Conservation (phyloP, 2,797 vertebrate species). For the Malacoraja senta region DNA sequence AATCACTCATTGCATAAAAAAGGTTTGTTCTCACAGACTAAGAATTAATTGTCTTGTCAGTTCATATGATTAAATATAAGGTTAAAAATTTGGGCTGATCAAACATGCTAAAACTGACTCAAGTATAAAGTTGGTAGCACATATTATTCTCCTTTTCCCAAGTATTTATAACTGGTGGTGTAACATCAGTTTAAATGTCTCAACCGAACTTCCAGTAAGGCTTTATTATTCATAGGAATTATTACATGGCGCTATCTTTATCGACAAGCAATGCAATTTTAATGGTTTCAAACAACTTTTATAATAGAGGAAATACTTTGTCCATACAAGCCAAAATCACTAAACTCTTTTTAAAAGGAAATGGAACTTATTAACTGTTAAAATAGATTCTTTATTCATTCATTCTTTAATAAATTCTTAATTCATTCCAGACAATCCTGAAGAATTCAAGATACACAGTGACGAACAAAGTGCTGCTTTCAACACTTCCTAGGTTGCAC, state of each 20-base stretch:
- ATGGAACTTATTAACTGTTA: neutral
- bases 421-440: neutral
- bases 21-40: neutral
- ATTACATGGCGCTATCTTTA: constrained; percentile 9
- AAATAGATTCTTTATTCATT: neutral
- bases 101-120: neutral
- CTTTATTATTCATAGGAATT: constrained; percentile 6
- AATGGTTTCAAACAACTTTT: constrained; percentile 30
- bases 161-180: neutral
- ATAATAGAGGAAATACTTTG: constrained; percentile 19
- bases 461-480: neutral
- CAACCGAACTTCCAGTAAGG: constrained; percentile 20
- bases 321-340: neutral
- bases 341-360: constrained; percentile 9
- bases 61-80: neutral
- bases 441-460: neutral
- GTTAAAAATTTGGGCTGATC: neutral
- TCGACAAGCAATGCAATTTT: constrained; percentile 25
- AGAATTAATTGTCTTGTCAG: neutral
- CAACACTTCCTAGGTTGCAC: too few species aligned
- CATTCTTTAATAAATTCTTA: neutral
- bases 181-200: neutral
- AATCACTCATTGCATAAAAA: too few species aligned
- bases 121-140: neutral
- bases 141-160: neutral